Conservation (phyloP, 2,797 vertebrate species). For the Phalloptychus januarius region DNA sequence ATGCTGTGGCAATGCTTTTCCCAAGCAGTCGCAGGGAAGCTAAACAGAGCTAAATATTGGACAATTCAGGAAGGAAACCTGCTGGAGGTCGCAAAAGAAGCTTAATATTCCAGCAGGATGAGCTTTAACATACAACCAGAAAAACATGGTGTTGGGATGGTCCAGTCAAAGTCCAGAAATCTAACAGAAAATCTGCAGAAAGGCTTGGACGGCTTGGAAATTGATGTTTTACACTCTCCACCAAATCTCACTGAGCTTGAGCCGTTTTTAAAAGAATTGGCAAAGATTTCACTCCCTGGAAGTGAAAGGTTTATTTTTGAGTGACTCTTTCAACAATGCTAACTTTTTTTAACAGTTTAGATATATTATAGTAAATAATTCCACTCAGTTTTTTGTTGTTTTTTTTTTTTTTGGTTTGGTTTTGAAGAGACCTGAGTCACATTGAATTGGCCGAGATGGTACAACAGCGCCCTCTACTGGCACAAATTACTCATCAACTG, state of each 20-base stretch:
- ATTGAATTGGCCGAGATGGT: constrained; percentile 2
- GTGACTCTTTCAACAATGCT: not conserved
- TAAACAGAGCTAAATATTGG: not conserved
- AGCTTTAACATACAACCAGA: not conserved
- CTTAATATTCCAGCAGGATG: not conserved
- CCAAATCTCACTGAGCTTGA: not conserved
- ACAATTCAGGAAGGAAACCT: not conserved
- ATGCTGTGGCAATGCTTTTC: not conserved
- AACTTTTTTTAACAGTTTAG: not conserved
- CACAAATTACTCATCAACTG: fast-evolving
- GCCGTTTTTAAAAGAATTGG: not conserved
- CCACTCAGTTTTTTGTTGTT: not conserved
- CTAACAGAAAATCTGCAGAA: not conserved
- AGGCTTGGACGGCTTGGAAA: not conserved
- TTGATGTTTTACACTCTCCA: not conserved
- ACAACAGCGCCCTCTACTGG: constrained; percentile 59
- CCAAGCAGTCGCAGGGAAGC: not conserved
- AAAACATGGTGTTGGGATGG: not conserved
- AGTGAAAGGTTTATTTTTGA: not conserved
- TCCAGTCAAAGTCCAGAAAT: not conserved
- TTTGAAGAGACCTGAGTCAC: not conserved
- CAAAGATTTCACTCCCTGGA: not conserved
- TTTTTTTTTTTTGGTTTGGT: not conserved
- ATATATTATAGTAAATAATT: not conserved
- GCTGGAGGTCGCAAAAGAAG: not conserved